A percentile compares a stretch with the other conserved stretches of the same genome.
Conservation (phyloP, 2,888 invertebrate genomes). For the Onthophagus sagittarius region DNA sequence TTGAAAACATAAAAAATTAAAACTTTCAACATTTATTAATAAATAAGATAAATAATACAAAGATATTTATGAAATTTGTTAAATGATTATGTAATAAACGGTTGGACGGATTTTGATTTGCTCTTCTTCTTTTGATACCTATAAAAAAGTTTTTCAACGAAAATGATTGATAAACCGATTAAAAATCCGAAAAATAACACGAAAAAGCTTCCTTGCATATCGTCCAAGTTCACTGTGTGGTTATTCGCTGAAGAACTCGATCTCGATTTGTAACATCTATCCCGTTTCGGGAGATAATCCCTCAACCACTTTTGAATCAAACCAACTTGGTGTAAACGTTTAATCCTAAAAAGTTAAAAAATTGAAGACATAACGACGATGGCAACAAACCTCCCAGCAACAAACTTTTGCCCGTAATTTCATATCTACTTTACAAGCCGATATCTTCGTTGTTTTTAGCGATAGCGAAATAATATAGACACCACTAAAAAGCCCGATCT, state of each 20-base stretch:
- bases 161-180: conserved; percentile 48
- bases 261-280: conserved; percentile 71
- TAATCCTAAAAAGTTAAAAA: conserved; percentile 57
- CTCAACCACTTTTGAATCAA: conserved; percentile 79
- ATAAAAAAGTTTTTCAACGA: conserved; percentile 50
- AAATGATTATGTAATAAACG: conserved; percentile 51
- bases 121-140: conserved; percentile 44
- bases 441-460: no score
- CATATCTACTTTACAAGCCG: no score
- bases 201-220: conserved; percentile 92
- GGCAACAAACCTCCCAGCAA: no score
- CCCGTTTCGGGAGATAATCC: conserved; percentile 71
- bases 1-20: no score
- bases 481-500: no score
- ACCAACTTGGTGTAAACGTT: conserved; percentile 78
- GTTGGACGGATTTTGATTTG: conserved; percentile 51
- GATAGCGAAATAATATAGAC: no score
- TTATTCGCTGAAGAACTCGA: conserved; percentile 68
- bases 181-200: conserved; percentile 59
- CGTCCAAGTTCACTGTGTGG: conserved; percentile 82
- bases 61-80: no score
- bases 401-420: no score
- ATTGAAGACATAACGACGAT: background rate
- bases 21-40: no score
- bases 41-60: no score